These are phyloP conservation scores for Bacillus rossius DNA, from an alignment of 1,140 invertebrate genomes.

Conservation along the genomic window DNA sequence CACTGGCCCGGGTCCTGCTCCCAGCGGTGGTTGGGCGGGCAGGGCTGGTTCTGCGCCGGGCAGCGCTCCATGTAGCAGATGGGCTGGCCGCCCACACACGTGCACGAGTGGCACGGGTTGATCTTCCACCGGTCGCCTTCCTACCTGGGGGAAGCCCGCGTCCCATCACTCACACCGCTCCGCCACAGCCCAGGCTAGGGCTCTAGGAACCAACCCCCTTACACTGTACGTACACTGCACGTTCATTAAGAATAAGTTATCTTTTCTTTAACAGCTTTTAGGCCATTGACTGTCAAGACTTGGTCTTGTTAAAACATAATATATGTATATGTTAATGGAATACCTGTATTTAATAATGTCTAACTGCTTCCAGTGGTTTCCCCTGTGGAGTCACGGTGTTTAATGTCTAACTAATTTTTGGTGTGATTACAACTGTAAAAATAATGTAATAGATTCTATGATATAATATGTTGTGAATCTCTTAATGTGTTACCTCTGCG, in stretches of 20 bases:
- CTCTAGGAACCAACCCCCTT: not conserved
- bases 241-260: not conserved
- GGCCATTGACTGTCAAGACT: not conserved
- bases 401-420: no score
- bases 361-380: no score
- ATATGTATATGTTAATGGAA: not conserved
- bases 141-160: constrained; percentile 42
- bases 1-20: constrained; percentile 70
- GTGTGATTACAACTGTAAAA: no score
- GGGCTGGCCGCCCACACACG: constrained; percentile 70
- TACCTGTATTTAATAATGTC: no score
- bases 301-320: not conserved
- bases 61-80: constrained; percentile 76
- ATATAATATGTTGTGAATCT: no score
- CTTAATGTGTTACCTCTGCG: no score
- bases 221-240: not conserved
- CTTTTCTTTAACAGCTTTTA: not conserved
- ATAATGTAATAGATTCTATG: no score
- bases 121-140: constrained; percentile 81
- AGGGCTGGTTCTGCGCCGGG: constrained; percentile 50
- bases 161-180: no score
- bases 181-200: no score
- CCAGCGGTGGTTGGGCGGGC: constrained; percentile 64
- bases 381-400: no score
- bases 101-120: constrained; percentile 80